These are phyloP conservation scores for Nerophis ophidion DNA, from an alignment of 2,113 vertebrate species.

Conservation along the genomic window DNA sequence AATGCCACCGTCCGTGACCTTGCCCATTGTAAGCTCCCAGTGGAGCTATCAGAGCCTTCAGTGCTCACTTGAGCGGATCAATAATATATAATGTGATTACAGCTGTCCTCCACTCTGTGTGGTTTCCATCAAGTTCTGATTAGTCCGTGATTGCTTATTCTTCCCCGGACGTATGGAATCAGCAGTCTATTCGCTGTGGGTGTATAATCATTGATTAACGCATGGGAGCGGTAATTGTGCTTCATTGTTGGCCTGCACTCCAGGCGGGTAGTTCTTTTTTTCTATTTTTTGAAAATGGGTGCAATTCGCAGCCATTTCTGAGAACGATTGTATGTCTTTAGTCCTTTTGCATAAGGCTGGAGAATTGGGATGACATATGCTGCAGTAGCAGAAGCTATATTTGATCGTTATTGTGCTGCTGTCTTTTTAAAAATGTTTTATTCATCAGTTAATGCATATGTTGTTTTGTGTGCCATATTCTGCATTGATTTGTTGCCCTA, in stretches of 20 bases:
- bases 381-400: slow-evolving; percentile 22
- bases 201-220: slow-evolving; percentile 70
- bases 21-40: slow-evolving; percentile 10
- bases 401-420: slow-evolving; percentile 2
- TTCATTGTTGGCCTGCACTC: slow-evolving; percentile 48
- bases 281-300: slow-evolving; percentile 22
- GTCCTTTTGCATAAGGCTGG: slow-evolving; percentile 8
- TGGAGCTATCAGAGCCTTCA: slow-evolving; percentile 38
- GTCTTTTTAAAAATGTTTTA: not conserved
- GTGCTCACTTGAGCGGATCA: slow-evolving; percentile 49
- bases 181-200: slow-evolving; percentile 57
- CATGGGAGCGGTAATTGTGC: slow-evolving; percentile 55
- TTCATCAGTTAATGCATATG: not conserved
- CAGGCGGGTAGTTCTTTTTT: slow-evolving; percentile 33
- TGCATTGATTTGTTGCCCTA: slow-evolving; percentile 14
- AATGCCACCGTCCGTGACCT: slow-evolving; percentile 19
- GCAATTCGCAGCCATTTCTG: slow-evolving; percentile 51
- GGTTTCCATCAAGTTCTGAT: slow-evolving; percentile 60
- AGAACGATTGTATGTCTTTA: slow-evolving; percentile 33
- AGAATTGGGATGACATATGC: slow-evolving; percentile 7
- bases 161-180: slow-evolving; percentile 60
- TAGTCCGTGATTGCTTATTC: slow-evolving; percentile 68
- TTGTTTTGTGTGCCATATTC: slow-evolving; percentile 9
- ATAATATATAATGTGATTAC: slow-evolving; percentile 62
- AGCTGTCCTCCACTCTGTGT: slow-evolving; percentile 49